Base-by-base conservation (phyloP, 2,888 invertebrate species). In the Meta bourneti region DNA sequence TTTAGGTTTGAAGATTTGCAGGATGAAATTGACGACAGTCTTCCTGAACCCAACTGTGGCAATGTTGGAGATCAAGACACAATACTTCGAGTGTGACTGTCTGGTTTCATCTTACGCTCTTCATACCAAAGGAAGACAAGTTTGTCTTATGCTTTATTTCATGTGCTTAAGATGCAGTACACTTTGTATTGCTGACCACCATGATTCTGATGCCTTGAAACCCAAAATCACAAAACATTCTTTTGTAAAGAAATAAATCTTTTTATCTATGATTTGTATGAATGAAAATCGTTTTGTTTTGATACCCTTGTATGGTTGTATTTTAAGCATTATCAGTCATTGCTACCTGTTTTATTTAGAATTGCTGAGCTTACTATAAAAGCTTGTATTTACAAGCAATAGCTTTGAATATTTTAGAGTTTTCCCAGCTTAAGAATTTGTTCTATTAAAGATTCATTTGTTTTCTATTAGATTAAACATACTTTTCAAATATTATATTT, bases 11-110 rank as follows among this genome's bases (percentile, higher is more conserved):
- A 93, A 88, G 93, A 93, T 72, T 81, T 93, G 34, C 93, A 93
- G 78, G 93, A 93, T 69, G 93, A 93, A 91, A 93, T 93, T 19
- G 93, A 93, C 81, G 93, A 93, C 48, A 90, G 93, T 16, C 84
- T 93, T 77, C 93, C 93, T 70, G 89, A 91, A 61, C 90, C 88
- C 7, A 77, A 70, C 20, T 84, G 71, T 78, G 78, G 74, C 11
- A 93, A 93, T 81, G 85, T 93, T 52, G 93, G 88, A 34, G 93
- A 93, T 90, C 93, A 93, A 85, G 91, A 93, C 13, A 85, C 86
- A 19, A 93, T 93, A 19, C 75, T 93, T 4, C 81, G 90, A 34
- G 88, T 93, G n/a, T 93, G 75, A 91, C 49, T 81, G 34, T 7
- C 8, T 19, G 71, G 16, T 74, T 78, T 78, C 61, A 61, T 61